Evolutionary conservation across 2,113 vertebrate species (phyloP), one percentile per base, ranked within the genome.

Genomic region (Aix galericulata): DNA sequence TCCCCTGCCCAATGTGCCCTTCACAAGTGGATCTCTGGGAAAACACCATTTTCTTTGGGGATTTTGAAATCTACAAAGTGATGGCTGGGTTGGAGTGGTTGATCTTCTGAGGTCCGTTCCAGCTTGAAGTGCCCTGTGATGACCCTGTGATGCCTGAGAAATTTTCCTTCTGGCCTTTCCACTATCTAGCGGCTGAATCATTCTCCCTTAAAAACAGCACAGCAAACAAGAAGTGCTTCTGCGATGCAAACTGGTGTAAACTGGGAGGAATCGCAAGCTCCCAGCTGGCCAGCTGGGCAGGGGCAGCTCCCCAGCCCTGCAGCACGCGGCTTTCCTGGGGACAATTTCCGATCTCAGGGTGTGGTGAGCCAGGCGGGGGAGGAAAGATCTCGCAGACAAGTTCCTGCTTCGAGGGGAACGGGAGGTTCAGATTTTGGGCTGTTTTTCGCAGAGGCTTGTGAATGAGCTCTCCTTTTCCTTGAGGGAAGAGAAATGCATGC

Each of bases 251-350:
- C 38, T 83, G 68, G 44, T 59, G 68, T 71, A 8, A 8, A 66
- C 31, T 38, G 72, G 79, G 75, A 32, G 38, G 56, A 53, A 23
- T 2, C 13, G 46, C 29, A 46, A 29, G 21, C 25, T 80, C 68
- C 60, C 68, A 56, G 69, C 31, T 13, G 63, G 16, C 15, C 62
- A 80, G 82, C 31, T 42, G 46, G 10, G 29, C 32, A 60, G 56
- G 77, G 56, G 81, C 86, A 95, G 82, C 56, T 80, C 86, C 93
- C 67, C 68, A 74, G 27, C 80, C n/a, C 85, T 74, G 83, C 73
- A 0, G 0, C 75, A 16, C 0, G 3, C 17, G 75, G 48, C 42
- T 74, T 74, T 93, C 62, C 71, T 0, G 0, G 77, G 82, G 72
- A 87, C 23, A 22, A 84, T 85, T 94, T 87, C 89, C 1, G 2